Base-by-base conservation (phyloP, 1,140 invertebrate genomes). In the Myzus persicae region DNA sequence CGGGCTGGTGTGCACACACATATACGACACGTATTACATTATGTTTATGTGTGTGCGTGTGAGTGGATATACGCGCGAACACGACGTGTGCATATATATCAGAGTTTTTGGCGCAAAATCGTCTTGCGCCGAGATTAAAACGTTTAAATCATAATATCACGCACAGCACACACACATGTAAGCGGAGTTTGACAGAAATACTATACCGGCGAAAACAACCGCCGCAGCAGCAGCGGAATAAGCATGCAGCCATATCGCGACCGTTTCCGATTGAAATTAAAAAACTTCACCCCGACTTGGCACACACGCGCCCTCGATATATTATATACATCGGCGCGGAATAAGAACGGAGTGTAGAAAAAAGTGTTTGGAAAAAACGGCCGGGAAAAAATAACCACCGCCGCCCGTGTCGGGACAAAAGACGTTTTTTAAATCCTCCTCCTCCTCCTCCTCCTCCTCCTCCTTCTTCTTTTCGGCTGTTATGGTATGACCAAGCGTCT, bases 91-190 rank as follows among this genome's bases (percentile, higher is more conserved):
- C 24, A 36, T 90, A 40, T 76, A 59, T 42, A 44, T 42, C n/a
- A n/a, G 51, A 46, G 38, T 91, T 91, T 91, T 91, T 91, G 90
- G 90, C 90, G 90, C 90, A n/a, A 91, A 76, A 44, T 42, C 4
- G 90, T 76, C 46, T 67, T 26, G 38, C 67, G 67, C 67, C 14
- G 67, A 82, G 67, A 92, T 92, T 92, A 92, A 92, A 92, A 92
- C 90, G 42, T 91, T 91, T 91, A 91, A 91, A 91, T 91, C 90
- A 76, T 89, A 89, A 48, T 48, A 40, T 88, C 85, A n/a, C 5
- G 26, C 44, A n/a, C 31, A 46, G 18, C 85, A 44, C 18, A 31
- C 26, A 44, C 7, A 4, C 20, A 18, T 6, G 18, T 40, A 4
- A 20, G 36, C 26, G 26, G 31, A n/a, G 59, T 44, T 87, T 44